A percentile compares a stretch with the other conserved stretches of the same genome.
Evolutionary conservation across 2,888 invertebrate species (phyloP).

Genomic region (Sinohyriopsis cumingii): DNA sequence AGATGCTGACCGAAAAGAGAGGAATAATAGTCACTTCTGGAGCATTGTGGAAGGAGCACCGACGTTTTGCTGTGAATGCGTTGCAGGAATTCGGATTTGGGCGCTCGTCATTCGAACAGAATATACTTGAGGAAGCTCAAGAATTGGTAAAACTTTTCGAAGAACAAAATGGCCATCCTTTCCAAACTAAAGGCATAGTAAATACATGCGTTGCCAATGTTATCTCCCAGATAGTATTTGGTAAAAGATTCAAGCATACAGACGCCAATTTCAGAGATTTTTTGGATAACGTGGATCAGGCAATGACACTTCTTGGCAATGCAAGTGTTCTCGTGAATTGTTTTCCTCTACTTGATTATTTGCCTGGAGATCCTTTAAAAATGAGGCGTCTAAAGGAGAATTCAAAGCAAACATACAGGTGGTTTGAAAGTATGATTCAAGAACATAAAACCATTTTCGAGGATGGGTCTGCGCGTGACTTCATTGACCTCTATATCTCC

Average conservation of each 20-base stretch:
- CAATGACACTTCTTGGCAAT: slow-evolving; percentile 2
- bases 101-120: slow-evolving; percentile 12
- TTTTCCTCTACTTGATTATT: slow-evolving; percentile 18
- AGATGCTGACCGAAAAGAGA: not conserved
- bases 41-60: slow-evolving; percentile 22
- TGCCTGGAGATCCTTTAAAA: slow-evolving; percentile 27
- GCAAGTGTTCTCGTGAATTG: not conserved
- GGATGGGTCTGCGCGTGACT: slow-evolving; percentile 10
- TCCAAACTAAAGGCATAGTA: slow-evolving; percentile 21
- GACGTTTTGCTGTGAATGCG: slow-evolving; percentile 14
- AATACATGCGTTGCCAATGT: too few relatives aligned
- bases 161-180: slow-evolving; percentile 7
- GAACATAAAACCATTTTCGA: slow-evolving; percentile 8
- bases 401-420: not conserved
- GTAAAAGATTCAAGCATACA: slow-evolving; percentile 19
- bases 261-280: slow-evolving; percentile 23
- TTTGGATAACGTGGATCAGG: slow-evolving; percentile 9
- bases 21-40: slow-evolving; percentile 21
- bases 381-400: not conserved
- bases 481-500: slow-evolving; percentile 15
- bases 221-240: too few relatives aligned
- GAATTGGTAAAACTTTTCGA: slow-evolving; percentile 13
- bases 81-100: slow-evolving; percentile 27
- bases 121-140: slow-evolving; percentile 22
- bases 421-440: slow-evolving; percentile 5